Conservation (phyloP, 2,888 invertebrate genomes). For the Myathropa florea region DNA sequence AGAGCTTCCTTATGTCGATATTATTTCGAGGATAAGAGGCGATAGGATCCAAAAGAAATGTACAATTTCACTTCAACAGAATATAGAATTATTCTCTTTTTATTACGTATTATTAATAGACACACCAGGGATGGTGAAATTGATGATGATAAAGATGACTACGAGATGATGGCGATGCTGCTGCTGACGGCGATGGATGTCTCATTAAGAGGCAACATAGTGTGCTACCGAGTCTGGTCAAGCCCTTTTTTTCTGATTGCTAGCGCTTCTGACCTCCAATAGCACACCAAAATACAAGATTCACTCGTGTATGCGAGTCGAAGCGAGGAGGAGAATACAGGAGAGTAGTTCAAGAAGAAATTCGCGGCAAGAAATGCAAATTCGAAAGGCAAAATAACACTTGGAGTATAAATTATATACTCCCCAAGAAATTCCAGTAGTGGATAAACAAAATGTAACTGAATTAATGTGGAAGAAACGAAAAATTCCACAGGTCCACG, state of each 20-base stretch:
- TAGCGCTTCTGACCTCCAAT: neutral
- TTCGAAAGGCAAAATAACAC: neutral
- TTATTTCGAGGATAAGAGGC: neutral
- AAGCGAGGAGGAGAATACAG: neutral
- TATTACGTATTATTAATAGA: constrained; percentile 58
- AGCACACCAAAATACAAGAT: neutral
- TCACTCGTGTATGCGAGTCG: neutral
- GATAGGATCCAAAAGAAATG: neutral
- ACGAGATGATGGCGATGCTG: constrained; percentile 32
- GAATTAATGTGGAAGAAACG: neutral
- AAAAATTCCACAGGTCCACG: constrained; percentile 62
- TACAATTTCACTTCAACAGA: constrained; percentile 1
- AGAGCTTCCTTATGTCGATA: neutral
- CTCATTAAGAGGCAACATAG: constrained; percentile 60
- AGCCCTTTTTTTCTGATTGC: neutral
- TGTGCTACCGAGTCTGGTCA: constrained; percentile 12
- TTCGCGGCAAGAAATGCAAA: neutral
- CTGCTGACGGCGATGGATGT: constrained; percentile 45
- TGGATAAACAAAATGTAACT: neutral
- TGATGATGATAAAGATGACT: constrained; percentile 23
- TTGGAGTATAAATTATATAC: neutral
- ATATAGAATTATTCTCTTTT: constrained; percentile 14
- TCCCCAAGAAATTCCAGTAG: neutral
- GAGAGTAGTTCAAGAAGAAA: neutral
- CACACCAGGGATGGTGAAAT: constrained; percentile 52